These are phyloP conservation scores for Girardinus metallicus DNA, from an alignment of 2,797 vertebrate species.

Conservation along the genomic window DNA sequence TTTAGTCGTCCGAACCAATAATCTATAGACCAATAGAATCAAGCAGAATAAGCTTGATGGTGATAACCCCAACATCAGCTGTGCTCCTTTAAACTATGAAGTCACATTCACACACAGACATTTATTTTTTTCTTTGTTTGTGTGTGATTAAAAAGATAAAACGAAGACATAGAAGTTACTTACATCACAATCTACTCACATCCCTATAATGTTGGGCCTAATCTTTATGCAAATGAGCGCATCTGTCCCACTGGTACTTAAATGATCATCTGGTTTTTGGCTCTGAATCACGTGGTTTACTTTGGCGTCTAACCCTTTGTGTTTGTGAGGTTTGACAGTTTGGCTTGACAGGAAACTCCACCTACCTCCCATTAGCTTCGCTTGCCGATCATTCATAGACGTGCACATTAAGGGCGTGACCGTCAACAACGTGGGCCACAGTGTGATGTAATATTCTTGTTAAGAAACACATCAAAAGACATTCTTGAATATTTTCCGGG, in stretches of 20 bases:
- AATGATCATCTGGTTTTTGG: neutral
- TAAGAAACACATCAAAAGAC: neutral
- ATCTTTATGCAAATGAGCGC: neutral
- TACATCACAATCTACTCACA: too few relatives aligned
- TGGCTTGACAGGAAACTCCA: conserved; percentile 58
- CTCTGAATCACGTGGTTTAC: neutral
- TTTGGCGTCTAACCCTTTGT: neutral
- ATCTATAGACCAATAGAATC: too few relatives aligned
- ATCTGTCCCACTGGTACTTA: neutral
- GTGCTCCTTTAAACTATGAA: neutral
- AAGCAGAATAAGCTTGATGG: too few relatives aligned
- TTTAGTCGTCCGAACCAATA: too few relatives aligned
- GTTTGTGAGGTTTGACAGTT: neutral
- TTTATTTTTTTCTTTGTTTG: too few relatives aligned
- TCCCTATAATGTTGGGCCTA: neutral
- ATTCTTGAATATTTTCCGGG: neutral
- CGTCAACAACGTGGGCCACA: neutral
- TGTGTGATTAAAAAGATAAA: too few relatives aligned
- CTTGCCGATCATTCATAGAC: neutral
- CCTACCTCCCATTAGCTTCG: conserved; percentile 9
- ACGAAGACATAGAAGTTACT: too few relatives aligned
- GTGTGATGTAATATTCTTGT: neutral
- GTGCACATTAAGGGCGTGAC: neutral
- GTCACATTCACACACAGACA: neutral
- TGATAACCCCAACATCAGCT: neutral